A percentile compares a stretch with the other conserved stretches of the same genome.
phyloP scores from a whole-genome alignment of 2,888 invertebrate genomes.

The Diplazon laetatorius region DNA sequence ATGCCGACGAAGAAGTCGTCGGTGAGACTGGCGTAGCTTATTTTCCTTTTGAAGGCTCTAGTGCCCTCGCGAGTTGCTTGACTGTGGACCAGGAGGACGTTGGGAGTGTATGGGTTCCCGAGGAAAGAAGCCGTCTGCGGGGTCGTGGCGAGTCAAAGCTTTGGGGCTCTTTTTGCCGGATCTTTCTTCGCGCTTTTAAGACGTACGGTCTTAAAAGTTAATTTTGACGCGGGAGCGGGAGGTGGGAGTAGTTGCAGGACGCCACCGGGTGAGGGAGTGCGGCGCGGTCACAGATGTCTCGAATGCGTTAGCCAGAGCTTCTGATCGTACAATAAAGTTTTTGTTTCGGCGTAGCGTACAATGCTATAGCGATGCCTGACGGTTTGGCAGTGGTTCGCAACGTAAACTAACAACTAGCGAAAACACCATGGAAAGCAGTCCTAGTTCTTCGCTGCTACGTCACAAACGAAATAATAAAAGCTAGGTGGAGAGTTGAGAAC shows the following conservation, averaged over 20 bases:
- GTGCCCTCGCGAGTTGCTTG: conserved; percentile 46
- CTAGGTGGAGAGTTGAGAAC: conserved; percentile 45
- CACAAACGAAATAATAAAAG: conserved; percentile 54
- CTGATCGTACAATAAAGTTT: conserved; percentile 47
- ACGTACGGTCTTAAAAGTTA: conserved; percentile 40
- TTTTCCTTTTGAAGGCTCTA: conserved; percentile 38
- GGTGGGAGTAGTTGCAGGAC: conserved; percentile 14
- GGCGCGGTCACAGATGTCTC: conserved; percentile 51
- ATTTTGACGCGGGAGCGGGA: conserved; percentile 45
- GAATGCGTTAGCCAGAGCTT: conserved; percentile 39
- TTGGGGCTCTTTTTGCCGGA: conserved; percentile 4
- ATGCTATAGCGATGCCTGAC: conserved; percentile 16
- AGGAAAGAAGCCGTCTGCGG: conserved; percentile 6
- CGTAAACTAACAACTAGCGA: conserved; percentile 4
- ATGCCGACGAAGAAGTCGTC: conserved; percentile 51
- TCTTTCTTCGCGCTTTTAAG: conserved; percentile 14
- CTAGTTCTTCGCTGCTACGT: conserved; percentile 38
- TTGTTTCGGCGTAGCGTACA: conserved; percentile 35
- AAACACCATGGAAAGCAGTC: conserved; percentile 38
- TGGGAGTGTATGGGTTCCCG: not conserved
- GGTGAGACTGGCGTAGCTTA: conserved; percentile 42
- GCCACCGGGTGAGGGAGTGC: conserved; percentile 27
- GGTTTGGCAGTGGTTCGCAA: conserved; percentile 14
- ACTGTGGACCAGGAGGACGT: conserved; percentile 22
- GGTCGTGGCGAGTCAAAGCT: conserved; percentile 14